Conservation (phyloP, 2,113 vertebrate genomes). For the Oryzias celebensis region DNA sequence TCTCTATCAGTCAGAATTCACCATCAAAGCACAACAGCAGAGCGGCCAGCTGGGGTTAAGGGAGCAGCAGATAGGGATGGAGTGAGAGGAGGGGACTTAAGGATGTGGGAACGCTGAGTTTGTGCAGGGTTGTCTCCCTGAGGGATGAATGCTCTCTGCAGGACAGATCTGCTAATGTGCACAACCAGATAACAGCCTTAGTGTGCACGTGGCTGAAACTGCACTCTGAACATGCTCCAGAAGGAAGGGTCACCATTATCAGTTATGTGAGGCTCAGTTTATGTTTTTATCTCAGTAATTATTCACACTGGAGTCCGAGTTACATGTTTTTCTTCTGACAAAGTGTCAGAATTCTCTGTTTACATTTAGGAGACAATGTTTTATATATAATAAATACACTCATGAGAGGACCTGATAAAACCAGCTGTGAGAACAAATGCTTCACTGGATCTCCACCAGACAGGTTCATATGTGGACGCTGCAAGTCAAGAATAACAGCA, state of each 20-base stretch:
- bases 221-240: constrained; percentile 23
- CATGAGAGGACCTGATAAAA: too few species aligned
- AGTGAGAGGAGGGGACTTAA: constrained; percentile 8
- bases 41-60: constrained; percentile 34
- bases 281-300: too few species aligned
- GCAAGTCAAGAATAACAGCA: too few species aligned
- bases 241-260: constrained; percentile 3
- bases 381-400: too few species aligned
- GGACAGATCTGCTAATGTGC: constrained; percentile 41
- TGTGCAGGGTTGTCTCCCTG: constrained; percentile 34
- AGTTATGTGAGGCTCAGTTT: too few species aligned
- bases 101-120: constrained; percentile 40
- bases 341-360: too few species aligned
- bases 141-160: constrained; percentile 25
- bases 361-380: too few species aligned
- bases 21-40: constrained; percentile 20
- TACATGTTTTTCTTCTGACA: too few species aligned
- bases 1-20: constrained; percentile 41
- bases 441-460: too few species aligned
- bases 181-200: constrained; percentile 40
- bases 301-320: too few species aligned
- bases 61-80: constrained; percentile 11
- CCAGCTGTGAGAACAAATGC: too few species aligned
- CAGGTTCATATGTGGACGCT: too few species aligned
- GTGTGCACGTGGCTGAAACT: constrained; percentile 7